Evolutionary conservation across 2,797 vertebrate genomes (phyloP).

Genomic region (Zonotrichia albicollis): DNA sequence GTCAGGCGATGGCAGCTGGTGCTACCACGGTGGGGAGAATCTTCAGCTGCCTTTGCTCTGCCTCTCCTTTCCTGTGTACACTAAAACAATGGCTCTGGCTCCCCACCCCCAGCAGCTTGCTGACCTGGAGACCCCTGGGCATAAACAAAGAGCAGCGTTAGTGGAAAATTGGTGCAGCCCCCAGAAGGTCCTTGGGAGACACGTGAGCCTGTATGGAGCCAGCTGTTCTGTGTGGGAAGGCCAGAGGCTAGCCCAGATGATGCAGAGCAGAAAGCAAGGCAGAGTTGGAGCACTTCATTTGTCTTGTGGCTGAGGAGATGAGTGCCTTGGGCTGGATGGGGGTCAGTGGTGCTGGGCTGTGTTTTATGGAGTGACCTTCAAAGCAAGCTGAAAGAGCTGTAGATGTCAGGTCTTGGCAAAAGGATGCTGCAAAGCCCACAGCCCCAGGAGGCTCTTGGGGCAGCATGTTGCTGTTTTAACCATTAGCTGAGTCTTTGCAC

Average conservation of each 20-base stretch:
- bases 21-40: not conserved
- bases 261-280: not conserved
- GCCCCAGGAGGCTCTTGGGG: not conserved
- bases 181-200: not conserved
- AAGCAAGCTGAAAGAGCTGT: not conserved
- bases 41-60: not conserved
- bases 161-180: slow-evolving; percentile 27
- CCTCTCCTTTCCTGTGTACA: not conserved
- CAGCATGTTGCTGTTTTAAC: not conserved
- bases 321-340: not conserved
- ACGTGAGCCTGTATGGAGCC: not conserved
- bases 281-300: not conserved
- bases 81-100: not conserved
- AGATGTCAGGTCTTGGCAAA: not conserved
- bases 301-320: not conserved
- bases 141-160: not conserved
- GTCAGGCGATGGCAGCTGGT: not conserved
- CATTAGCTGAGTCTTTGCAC: not conserved
- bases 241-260: not conserved
- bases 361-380: not conserved
- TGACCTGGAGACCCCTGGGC: slow-evolving; percentile 37
- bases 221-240: slow-evolving; percentile 31
- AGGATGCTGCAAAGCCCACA: not conserved
- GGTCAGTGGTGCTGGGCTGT: fast-evolving
- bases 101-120: not conserved